Percentiles rank a stretch among this genome's conserved stretches.
Evolutionary conservation across 2,888 invertebrate genomes (phyloP).

Genomic region (Lochmaea capreae): DNA sequence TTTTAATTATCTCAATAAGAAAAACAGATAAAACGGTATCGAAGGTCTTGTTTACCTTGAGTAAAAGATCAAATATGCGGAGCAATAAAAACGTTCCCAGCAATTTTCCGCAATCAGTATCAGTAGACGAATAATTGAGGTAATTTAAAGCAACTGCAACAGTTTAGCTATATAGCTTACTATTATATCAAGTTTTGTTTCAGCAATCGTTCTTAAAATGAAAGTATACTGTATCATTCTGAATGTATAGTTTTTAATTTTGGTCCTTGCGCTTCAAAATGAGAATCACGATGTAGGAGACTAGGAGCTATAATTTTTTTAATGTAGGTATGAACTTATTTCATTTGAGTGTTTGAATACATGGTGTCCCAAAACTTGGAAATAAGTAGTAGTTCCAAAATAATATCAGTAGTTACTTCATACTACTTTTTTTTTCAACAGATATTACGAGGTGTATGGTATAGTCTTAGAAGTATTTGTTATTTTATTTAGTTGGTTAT

Average conservation of each 20-base stretch:
- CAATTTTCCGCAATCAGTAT: constrained; percentile 32
- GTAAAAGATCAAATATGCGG: constrained; percentile 8
- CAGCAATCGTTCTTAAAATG: not conserved
- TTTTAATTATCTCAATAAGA: too few relatives aligned
- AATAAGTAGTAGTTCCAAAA: not conserved
- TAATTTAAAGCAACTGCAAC: constrained; percentile 30
- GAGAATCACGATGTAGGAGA: not conserved
- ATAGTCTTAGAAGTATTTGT: too few relatives aligned
- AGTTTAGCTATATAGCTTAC: constrained; percentile 29
- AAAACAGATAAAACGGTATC: not conserved
- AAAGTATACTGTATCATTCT: constrained; percentile 8
- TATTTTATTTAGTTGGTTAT: too few relatives aligned
- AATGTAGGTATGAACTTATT: not conserved
- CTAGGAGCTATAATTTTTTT: not conserved
- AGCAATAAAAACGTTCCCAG: constrained; percentile 29
- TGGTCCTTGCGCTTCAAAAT: not conserved
- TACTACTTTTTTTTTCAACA: too few relatives aligned
- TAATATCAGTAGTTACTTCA: not conserved
- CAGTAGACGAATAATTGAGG: constrained; percentile 30
- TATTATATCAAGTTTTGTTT: constrained; percentile 19
- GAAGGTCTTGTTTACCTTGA: constrained; percentile 11
- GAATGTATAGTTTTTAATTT: constrained; percentile 7
- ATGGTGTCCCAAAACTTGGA: not conserved
- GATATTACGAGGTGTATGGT: too few relatives aligned
- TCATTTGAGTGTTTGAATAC: not conserved